phyloP scores from a whole-genome alignment of 2,797 vertebrate genomes.

The Taeniopygia guttata region DNA sequence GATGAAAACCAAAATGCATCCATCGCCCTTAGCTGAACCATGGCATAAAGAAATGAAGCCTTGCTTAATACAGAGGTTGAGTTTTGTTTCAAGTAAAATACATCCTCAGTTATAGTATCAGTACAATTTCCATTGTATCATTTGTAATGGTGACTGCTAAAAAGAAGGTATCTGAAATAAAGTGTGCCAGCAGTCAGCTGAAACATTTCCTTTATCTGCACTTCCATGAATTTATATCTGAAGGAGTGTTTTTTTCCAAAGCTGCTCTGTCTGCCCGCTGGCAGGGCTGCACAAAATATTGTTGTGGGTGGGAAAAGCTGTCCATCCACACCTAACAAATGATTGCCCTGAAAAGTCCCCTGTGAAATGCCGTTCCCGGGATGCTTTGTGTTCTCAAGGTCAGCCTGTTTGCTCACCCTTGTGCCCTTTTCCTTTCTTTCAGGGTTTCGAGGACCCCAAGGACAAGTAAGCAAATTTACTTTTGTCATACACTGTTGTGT shows the following conservation, averaged over 20 bases:
- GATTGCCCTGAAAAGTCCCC: neutral
- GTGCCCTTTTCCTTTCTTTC: constrained; percentile 64
- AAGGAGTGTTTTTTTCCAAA: neutral
- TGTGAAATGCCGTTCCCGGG: neutral
- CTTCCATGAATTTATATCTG: neutral
- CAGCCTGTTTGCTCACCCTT: constrained; percentile 37
- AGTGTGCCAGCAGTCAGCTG: neutral
- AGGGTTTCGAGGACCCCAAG: constrained; percentile 99
- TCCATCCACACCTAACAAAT: neutral
- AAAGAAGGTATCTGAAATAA: neutral
- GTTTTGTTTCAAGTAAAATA: neutral
- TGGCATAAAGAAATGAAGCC: neutral
- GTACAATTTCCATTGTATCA: neutral
- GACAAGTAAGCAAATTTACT: constrained; percentile 90
- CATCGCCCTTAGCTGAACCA: neutral
- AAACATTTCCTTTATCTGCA: neutral
- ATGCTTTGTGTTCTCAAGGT: constrained; percentile 10
- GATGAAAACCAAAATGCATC: neutral
- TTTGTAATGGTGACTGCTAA: neutral
- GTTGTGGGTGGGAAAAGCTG: neutral
- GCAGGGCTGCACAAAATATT: neutral
- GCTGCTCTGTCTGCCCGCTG: neutral
- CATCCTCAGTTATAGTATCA: neutral
- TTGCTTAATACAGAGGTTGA: neutral
- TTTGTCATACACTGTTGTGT: constrained; percentile 14